phyloP scores from a whole-genome alignment of 2,797 vertebrate species.

The Lepilemur septentrionalis region DNA sequence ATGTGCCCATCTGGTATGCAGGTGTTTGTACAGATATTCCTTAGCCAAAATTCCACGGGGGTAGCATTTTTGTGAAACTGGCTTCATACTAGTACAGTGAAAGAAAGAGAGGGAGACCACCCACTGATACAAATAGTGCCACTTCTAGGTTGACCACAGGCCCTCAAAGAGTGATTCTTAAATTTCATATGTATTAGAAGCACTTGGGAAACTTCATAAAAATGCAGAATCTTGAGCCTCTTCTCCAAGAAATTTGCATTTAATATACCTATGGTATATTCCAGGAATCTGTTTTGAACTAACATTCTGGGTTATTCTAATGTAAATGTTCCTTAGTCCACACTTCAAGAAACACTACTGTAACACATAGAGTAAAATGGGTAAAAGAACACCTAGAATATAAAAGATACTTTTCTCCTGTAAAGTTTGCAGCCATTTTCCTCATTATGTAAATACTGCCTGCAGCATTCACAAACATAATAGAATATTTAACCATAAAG shows the following conservation, averaged over 20 bases:
- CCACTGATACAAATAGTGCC: constrained; percentile 10
- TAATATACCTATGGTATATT: neutral
- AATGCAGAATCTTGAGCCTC: neutral
- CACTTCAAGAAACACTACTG: neutral
- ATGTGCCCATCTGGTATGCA: constrained; percentile 58
- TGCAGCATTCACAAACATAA: neutral
- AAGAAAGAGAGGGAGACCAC: neutral
- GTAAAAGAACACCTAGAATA: neutral
- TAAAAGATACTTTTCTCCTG: neutral
- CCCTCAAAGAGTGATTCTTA: neutral
- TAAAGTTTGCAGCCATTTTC: neutral
- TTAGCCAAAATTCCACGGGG: neutral
- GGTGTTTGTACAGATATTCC: constrained; percentile 41
- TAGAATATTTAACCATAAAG: constrained; percentile 21
- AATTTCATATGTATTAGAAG: constrained; percentile 8
- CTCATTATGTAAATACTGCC: neutral
- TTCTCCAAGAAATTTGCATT: neutral
- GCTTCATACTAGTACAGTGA: neutral
- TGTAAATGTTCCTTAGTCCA: neutral
- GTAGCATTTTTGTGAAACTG: neutral
- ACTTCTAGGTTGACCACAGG: neutral
- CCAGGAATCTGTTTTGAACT: neutral
- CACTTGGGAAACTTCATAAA: constrained; percentile 11
- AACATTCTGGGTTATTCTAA: constrained; percentile 16
- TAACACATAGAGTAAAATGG: neutral